Evolutionary conservation across 2,888 invertebrate genomes (phyloP), one percentile per base, ranked within the genome.

Genomic region (Pogonocherus hispidulus): DNA sequence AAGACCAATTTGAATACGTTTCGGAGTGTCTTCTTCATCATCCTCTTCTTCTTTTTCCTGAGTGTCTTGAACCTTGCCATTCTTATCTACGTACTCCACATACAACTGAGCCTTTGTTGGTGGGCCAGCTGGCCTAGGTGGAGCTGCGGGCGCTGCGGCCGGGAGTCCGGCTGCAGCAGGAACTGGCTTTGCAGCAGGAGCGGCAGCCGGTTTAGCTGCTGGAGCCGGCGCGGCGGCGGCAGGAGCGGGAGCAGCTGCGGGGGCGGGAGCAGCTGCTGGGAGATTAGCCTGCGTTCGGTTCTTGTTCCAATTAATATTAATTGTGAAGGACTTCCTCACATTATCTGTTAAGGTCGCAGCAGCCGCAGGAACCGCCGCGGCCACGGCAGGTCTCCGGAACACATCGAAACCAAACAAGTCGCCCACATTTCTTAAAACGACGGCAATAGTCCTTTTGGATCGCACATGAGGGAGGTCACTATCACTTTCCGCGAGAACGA

Each of bases 381-480:
- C n/a, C 64, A 72, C 57, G 22, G 78, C 73, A 16, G 70, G 73
- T 35, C 85, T 80, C 74, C 84, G 83, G 47, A 79, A 78, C 27
- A 85, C 82, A 75, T 85, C 85, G 71, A 84, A 86, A 23, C 86
- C 86, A 71, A 86, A 85, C 56, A 82, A 76, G 73, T 86, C 85
- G 11, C 84, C 85, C 23, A 86, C 81, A 67, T 81, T 80, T 44
- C 81, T 79, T 20, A 86, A 70, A 54, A 85, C 77, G n/a, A 79
- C 71, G 67, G 84, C 85, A 55, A 86, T 78, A 54, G 84, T 85
- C 72, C 86, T 74, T 77, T 85, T 86, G 69, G 77, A 75, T 51
- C 78, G 71, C 1, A 67, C 41, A 37, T 67, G 70, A 14, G 67
- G 35, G 32, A 66, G n/a, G 20, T 6, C 19, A 66, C 4, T 55